Conservation (phyloP, 1,140 invertebrate species). For the Harpegnathos saltator region DNA sequence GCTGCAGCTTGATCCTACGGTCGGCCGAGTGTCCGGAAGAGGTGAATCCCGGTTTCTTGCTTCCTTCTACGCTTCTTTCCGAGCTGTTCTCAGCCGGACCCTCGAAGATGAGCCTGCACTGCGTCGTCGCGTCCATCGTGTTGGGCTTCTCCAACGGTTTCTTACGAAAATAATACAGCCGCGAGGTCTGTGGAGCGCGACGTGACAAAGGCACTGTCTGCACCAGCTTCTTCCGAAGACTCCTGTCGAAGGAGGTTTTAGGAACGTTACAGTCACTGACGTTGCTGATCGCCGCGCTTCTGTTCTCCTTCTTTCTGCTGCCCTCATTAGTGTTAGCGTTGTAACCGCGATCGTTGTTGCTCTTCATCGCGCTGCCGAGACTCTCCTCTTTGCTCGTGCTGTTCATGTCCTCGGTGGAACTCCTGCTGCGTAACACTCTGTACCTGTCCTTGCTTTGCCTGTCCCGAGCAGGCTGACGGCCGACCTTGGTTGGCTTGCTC, state of each 20-base stretch:
- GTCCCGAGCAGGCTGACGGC: constrained; percentile 30
- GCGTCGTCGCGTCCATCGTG: constrained; percentile 74
- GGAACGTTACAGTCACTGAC: not conserved
- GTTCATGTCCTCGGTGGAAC: not conserved
- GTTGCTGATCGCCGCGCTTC: not conserved
- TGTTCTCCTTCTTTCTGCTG: not conserved
- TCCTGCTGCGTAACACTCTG: constrained; percentile 24
- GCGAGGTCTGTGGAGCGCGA: not conserved
- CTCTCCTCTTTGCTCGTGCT: constrained; percentile 19
- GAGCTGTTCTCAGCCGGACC: not conserved
- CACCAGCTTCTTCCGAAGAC: constrained; percentile 20
- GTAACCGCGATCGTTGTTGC: not conserved
- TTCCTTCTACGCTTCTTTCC: too few species aligned
- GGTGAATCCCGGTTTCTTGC: too few species aligned
- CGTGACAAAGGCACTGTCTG: constrained; percentile 21
- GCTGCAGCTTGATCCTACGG: constrained; percentile 70
- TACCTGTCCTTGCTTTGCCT: constrained; percentile 6
- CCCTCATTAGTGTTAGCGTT: not conserved
- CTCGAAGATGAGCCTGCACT: constrained; percentile 73
- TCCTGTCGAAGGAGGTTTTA: constrained; percentile 3
- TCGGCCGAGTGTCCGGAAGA: too few species aligned
- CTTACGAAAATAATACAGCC: constrained; percentile 17
- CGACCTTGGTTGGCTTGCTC: constrained; percentile 51
- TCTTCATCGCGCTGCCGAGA: not conserved
- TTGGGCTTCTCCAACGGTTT: constrained; percentile 37